Conservation (phyloP, 2,113 vertebrate genomes). For the Toxostoma redivivum region DNA sequence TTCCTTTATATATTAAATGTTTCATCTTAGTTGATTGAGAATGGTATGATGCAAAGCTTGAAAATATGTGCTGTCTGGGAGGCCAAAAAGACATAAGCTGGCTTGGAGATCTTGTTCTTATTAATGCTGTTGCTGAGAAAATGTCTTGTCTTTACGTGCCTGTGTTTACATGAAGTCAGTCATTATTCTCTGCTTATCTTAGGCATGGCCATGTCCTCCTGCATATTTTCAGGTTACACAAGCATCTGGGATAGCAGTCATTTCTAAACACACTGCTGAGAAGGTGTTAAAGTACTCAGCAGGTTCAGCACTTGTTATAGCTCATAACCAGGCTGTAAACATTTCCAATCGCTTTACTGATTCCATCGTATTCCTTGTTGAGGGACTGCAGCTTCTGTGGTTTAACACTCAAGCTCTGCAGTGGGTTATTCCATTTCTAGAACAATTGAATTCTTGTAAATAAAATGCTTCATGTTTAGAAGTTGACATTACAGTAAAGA, state of each 20-base stretch:
- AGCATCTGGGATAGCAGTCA: background rate
- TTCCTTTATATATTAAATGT: constrained; percentile 32
- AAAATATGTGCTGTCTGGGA: background rate
- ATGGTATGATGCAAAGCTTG: background rate
- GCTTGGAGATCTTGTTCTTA: background rate
- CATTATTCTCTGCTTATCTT: constrained; percentile 33
- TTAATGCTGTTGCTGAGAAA: background rate
- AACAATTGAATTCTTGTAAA: background rate
- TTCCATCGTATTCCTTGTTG: background rate
- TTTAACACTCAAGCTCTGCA: background rate
- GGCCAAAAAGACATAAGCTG: background rate
- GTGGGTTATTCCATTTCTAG: background rate
- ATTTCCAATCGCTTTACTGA: background rate
- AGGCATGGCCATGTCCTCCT: background rate
- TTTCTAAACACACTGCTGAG: background rate
- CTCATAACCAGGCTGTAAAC: background rate
- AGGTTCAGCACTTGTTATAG: background rate
- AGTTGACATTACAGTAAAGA: background rate
- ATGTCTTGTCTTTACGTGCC: background rate
- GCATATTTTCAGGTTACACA: constrained; percentile 44
- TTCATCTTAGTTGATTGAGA: constrained; percentile 24
- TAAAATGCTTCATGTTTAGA: background rate
- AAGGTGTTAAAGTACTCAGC: background rate
- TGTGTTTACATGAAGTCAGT: background rate
- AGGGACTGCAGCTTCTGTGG: background rate